A percentile compares a stretch with the other conserved stretches of the same genome.
Evolutionary conservation across 1,140 invertebrate genomes (phyloP).

Genomic region (Neotoxoptera formosana): DNA sequence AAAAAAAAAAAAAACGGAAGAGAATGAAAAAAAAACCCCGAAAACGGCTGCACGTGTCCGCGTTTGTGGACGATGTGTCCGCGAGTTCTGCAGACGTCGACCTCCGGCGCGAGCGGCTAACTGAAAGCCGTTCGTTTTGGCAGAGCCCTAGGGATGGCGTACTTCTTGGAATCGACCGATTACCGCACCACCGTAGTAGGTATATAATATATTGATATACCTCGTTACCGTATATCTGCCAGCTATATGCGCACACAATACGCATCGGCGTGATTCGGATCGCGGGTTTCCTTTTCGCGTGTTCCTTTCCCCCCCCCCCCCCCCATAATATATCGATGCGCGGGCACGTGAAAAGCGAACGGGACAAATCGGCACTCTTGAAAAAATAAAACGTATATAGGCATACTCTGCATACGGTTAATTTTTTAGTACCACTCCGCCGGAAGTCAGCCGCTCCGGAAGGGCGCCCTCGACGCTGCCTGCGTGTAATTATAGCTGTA

Average conservation of each 20-base stretch:
- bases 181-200: background rate
- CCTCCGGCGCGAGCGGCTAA: background rate
- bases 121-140: background rate
- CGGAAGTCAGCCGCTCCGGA: background rate
- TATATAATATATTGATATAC: background rate
- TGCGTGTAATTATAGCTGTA: background rate
- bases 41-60: slow-evolving; percentile 51
- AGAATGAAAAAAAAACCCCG: background rate
- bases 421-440: slow-evolving; percentile 20
- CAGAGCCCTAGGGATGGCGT: background rate
- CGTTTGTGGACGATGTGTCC: slow-evolving; percentile 18
- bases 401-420: background rate
- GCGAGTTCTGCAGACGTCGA: background rate
- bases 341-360: background rate
- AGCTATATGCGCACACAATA: no score
- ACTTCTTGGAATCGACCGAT: slow-evolving; percentile 12
- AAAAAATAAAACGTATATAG: background rate
- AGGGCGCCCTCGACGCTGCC: background rate
- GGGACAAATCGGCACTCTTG: background rate
- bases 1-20: no score
- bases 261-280: background rate
- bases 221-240: background rate
- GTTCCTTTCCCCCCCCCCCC: no score
- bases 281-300: background rate
- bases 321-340: background rate